Conservation (phyloP, 2,113 vertebrate genomes). For the Spea multiplicata region DNA sequence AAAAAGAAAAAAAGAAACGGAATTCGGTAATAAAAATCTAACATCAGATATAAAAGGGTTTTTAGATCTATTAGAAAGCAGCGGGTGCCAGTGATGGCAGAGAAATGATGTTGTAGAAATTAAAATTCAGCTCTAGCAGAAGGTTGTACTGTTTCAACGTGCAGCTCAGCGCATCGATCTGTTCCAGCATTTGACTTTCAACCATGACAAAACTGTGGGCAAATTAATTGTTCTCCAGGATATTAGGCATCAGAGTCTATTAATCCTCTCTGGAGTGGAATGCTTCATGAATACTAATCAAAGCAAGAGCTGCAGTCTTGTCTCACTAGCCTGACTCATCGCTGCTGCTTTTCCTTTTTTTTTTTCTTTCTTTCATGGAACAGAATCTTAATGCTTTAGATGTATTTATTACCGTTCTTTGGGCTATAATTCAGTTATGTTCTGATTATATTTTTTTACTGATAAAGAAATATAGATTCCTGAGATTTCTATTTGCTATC, state of each 20-base stretch:
- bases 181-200: slow-evolving; percentile 99
- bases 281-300: slow-evolving; percentile 93
- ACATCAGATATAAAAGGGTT: slow-evolving; percentile 61
- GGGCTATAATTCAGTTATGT: slow-evolving; percentile 39
- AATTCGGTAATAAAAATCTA: slow-evolving; percentile 59
- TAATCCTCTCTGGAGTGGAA: slow-evolving; percentile 97
- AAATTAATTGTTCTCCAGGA: slow-evolving; percentile 99
- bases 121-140: slow-evolving; percentile 92
- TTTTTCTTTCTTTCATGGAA: slow-evolving; percentile 39
- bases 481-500: background rate
- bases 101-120: slow-evolving; percentile 86
- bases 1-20: slow-evolving; percentile 54
- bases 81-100: slow-evolving; percentile 75
- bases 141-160: slow-evolving; percentile 86
- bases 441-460: background rate
- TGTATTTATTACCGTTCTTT: slow-evolving; percentile 55
- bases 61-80: slow-evolving; percentile 69
- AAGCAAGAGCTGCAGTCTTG: slow-evolving; percentile 73
- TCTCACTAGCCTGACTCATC: slow-evolving; percentile 59
- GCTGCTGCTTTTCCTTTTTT: slow-evolving; percentile 18
- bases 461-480: background rate
- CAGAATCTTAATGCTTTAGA: slow-evolving; percentile 43
- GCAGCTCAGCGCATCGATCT: slow-evolving; percentile 94
- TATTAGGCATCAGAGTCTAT: slow-evolving; percentile 99
- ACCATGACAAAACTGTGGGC: slow-evolving; percentile 99